These are phyloP conservation scores for Blomia tropicalis DNA, from an alignment of 2,888 invertebrate species.

Conservation along the genomic window DNA sequence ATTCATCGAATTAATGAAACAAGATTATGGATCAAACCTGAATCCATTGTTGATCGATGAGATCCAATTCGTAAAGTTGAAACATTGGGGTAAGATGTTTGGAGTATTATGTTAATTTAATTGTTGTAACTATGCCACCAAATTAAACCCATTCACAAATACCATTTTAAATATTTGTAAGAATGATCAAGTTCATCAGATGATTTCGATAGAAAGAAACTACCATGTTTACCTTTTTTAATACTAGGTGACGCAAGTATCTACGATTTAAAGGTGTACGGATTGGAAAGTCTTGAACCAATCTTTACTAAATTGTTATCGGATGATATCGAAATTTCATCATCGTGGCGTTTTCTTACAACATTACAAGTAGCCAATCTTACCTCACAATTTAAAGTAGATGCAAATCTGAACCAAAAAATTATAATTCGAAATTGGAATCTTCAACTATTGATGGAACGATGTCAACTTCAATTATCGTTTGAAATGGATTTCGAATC, in stretches of 20 bases:
- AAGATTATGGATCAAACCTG: neutral
- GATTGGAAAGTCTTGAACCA: neutral
- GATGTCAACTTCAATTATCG: neutral
- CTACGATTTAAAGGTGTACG: neutral
- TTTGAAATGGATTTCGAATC: neutral
- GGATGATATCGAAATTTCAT: neutral
- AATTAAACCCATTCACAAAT: too few relatives aligned
- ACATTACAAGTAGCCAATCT: neutral
- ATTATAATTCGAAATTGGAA: neutral
- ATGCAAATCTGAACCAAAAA: neutral
- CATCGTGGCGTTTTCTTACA: neutral
- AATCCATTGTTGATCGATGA: neutral
- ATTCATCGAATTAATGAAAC: neutral
- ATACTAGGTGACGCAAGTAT: neutral
- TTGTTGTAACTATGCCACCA: too few relatives aligned
- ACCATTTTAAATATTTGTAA: too few relatives aligned
- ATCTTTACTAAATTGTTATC: neutral
- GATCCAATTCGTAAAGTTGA: neutral
- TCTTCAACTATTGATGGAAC: neutral
- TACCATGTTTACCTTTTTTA: too few relatives aligned
- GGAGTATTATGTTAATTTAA: neutral
- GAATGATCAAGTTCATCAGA: too few relatives aligned
- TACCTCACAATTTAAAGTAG: neutral
- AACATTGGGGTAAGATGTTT: slow-evolving; percentile 8
- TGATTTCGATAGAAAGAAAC: too few relatives aligned